These are phyloP conservation scores for Chironomus tentans DNA, from an alignment of 2,888 invertebrate genomes.

Conservation along the genomic window DNA sequence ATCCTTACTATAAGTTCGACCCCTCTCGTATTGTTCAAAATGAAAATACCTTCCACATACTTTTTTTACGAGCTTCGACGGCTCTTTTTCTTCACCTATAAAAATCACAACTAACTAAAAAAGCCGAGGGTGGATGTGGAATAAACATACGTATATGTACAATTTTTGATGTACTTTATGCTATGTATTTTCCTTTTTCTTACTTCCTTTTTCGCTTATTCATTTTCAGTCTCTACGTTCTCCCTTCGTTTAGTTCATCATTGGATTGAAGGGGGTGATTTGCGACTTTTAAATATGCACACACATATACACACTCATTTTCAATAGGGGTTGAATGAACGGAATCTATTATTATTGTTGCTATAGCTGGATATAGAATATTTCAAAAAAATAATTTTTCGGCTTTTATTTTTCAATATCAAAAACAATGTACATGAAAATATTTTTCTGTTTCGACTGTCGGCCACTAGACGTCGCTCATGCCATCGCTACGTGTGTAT, in stretches of 20 bases:
- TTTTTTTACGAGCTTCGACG: too few species aligned
- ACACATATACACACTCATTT: not conserved
- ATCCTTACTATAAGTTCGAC: too few species aligned
- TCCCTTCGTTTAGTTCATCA: not conserved
- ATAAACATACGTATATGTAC: not conserved
- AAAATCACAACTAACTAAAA: not conserved
- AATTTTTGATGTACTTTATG: too few species aligned
- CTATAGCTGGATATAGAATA: too few species aligned
- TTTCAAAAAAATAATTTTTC: not conserved
- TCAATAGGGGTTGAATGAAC: constrained; percentile 4
- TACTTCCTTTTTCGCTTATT: not conserved
- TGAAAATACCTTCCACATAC: too few species aligned
- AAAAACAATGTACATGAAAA: not conserved
- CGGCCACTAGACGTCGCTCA: constrained; percentile 1
- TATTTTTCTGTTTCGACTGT: not conserved
- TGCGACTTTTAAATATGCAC: not conserved
- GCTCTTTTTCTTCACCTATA: not conserved
- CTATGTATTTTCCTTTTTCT: too few species aligned
- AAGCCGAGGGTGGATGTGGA: not conserved
- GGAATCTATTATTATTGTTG: too few species aligned
- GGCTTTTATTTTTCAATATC: not conserved
- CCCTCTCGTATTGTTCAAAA: too few species aligned
- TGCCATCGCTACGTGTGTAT: not conserved
- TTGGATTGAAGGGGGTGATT: not conserved
- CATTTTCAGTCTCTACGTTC: too few species aligned